phyloP scores from a whole-genome alignment of 1,140 invertebrate genomes.

The Drosophila teissieri region DNA sequence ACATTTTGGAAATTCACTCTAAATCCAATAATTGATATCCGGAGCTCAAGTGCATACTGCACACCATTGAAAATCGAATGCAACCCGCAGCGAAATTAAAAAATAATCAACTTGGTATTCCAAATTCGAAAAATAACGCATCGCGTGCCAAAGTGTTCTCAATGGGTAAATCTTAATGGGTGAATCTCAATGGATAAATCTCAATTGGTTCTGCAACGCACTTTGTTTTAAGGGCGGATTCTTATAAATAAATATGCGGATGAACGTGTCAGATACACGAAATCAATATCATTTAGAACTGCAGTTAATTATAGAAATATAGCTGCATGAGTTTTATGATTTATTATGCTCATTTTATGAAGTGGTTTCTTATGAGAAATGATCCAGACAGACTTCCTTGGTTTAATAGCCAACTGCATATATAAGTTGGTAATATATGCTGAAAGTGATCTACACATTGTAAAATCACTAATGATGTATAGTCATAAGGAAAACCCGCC shows the following conservation, averaged over 20 bases:
- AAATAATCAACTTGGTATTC: constrained; percentile 3
- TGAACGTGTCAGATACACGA: background rate
- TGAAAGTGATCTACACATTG: no score
- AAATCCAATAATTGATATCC: constrained; percentile 68
- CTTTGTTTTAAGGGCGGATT: constrained; percentile 24
- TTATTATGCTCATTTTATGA: constrained; percentile 1
- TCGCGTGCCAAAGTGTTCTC: constrained; percentile 40
- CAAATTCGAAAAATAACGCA: constrained; percentile 16
- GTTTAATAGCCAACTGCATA: no score
- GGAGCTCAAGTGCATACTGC: constrained; percentile 39
- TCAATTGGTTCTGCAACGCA: constrained; percentile 33
- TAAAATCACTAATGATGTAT: no score
- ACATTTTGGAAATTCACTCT: constrained; percentile 35
- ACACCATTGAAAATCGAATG: constrained; percentile 8
- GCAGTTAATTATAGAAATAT: constrained; percentile 32
- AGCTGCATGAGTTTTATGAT: background rate
- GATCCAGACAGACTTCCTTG: no score
- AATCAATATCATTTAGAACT: constrained; percentile 27
- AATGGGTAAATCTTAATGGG: constrained; percentile 1
- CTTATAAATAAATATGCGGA: constrained; percentile 23
- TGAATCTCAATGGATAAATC: constrained; percentile 1
- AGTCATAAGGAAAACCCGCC: no score
- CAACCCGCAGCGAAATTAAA: constrained; percentile 23
- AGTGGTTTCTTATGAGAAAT: no score
- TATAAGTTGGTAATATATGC: no score